These are phyloP conservation scores for Ecdyonurus torrentis DNA, from an alignment of 2,888 invertebrate species.

Conservation along the genomic window DNA sequence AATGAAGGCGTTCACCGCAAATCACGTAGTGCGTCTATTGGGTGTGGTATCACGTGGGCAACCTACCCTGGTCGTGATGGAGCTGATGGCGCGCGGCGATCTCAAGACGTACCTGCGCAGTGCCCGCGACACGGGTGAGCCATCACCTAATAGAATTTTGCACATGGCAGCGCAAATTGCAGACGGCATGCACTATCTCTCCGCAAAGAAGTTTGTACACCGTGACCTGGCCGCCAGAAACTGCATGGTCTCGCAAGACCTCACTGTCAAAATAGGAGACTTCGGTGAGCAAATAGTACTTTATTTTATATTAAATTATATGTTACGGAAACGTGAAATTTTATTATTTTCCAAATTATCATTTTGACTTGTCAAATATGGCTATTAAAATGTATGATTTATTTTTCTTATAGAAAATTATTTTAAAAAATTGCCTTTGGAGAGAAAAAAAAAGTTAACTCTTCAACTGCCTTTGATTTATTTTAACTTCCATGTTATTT, in stretches of 20 bases:
- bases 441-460: too few relatives aligned
- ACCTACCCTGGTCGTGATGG: slow-evolving; percentile 60
- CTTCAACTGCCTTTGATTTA: too few relatives aligned
- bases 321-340: too few relatives aligned
- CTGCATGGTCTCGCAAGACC: slow-evolving; percentile 45
- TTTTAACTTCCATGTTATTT: too few relatives aligned
- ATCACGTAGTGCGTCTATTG: slow-evolving; percentile 48
- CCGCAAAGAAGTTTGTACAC: slow-evolving; percentile 51
- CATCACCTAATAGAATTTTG: slow-evolving; percentile 26
- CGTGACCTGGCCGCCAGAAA: slow-evolving; percentile 54
- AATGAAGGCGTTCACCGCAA: slow-evolving; percentile 51
- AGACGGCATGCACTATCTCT: slow-evolving; percentile 64
- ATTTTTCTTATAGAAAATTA: too few relatives aligned
- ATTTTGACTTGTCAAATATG: too few relatives aligned
- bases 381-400: too few relatives aligned
- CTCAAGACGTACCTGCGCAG: slow-evolving; percentile 44
- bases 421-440: too few relatives aligned
- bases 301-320: too few relatives aligned
- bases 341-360: too few relatives aligned
- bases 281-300: slow-evolving; percentile 32
- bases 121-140: slow-evolving; percentile 31
- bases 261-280: slow-evolving; percentile 43
- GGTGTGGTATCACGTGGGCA: slow-evolving; percentile 54
- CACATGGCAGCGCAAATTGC: slow-evolving; percentile 51
- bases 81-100: slow-evolving; percentile 57